Conservation (phyloP, 2,797 vertebrate species). For the Helarctos malayanus region DNA sequence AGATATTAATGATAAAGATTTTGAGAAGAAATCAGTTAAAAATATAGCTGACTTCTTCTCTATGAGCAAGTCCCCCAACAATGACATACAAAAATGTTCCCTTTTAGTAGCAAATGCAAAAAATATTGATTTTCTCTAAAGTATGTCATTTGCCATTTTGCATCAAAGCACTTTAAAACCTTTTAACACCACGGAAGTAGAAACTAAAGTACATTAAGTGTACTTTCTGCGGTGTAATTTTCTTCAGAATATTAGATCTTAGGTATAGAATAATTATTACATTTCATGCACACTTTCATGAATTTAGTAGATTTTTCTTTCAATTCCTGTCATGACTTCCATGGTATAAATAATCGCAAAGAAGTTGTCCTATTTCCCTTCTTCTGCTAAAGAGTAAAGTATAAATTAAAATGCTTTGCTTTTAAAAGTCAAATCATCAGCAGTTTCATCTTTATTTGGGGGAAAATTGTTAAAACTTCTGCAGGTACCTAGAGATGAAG, state of each 20-base stretch:
- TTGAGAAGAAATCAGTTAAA: conserved; percentile 82
- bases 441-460: neutral
- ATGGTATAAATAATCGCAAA: conserved; percentile 63
- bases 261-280: conserved; percentile 77
- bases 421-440: conserved; percentile 69
- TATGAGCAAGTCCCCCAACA: conserved; percentile 51
- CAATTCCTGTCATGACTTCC: conserved; percentile 52
- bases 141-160: conserved; percentile 85
- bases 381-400: conserved; percentile 36
- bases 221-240: conserved; percentile 81
- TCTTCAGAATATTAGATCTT: conserved; percentile 71
- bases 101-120: conserved; percentile 83
- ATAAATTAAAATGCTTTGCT: conserved; percentile 61
- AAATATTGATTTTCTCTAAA: conserved; percentile 86
- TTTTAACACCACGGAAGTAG: conserved; percentile 84
- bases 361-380: conserved; percentile 54
- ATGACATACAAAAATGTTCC: conserved; percentile 73
- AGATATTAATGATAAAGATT: conserved; percentile 82
- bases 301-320: conserved; percentile 69
- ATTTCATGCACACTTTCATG: conserved; percentile 65
- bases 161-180: conserved; percentile 84
- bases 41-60: conserved; percentile 72
- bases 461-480: conserved; percentile 60
- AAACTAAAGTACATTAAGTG: conserved; percentile 73
- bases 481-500: neutral